Percentiles rank a stretch among this genome's conserved stretches.
phyloP scores from a whole-genome alignment of 1,140 invertebrate species.

The Aporrectodea caliginosa region DNA sequence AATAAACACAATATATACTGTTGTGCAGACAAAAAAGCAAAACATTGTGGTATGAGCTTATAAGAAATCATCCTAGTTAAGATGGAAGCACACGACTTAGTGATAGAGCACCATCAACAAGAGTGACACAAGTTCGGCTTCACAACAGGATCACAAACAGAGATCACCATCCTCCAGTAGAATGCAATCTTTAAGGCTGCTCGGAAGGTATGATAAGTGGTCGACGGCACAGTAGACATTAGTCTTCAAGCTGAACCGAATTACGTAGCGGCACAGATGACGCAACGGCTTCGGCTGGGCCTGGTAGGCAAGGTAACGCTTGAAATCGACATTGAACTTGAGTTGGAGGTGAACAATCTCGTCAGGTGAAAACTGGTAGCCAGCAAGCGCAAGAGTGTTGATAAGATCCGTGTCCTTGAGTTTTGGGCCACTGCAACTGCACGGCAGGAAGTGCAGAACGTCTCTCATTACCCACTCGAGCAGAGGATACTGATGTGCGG shows the following conservation, averaged over 20 bases:
- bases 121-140: no score
- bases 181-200: background rate
- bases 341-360: conserved; percentile 6
- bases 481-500: background rate
- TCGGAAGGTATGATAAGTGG: background rate
- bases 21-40: no score
- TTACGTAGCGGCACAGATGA: background rate
- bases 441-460: conserved; percentile 4
- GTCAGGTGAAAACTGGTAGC: background rate
- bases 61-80: no score
- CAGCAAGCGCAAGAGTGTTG: background rate
- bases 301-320: background rate
- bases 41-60: no score
- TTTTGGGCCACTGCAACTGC: background rate
- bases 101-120: no score
- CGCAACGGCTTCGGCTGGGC: background rate
- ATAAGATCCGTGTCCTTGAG: background rate
- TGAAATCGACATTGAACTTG: background rate
- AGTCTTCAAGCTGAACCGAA: background rate
- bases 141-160: background rate
- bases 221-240: background rate
- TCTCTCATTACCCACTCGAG: background rate
- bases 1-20: no score
- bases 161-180: background rate
- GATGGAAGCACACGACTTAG: no score